Evolutionary conservation across 2,113 vertebrate species (phyloP).

Genomic region (Cavia aperea): DNA sequence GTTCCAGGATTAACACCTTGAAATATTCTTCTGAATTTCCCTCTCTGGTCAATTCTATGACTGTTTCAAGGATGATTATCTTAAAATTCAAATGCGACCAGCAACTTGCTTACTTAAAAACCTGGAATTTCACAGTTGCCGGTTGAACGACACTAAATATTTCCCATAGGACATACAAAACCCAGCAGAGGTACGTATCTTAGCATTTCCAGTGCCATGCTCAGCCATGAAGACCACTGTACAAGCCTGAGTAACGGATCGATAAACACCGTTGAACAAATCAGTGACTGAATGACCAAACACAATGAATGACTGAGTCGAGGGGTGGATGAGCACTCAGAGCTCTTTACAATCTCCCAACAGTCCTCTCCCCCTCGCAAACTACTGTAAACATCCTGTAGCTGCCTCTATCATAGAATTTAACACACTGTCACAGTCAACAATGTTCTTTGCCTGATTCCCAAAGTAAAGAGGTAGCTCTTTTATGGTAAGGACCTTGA

Average conservation of each 20-base stretch:
- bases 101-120: conserved; percentile 18
- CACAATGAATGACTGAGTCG: not conserved
- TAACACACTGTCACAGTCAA: not conserved
- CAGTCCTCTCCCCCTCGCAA: not conserved
- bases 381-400: not conserved
- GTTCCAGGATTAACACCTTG: not conserved
- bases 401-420: not conserved
- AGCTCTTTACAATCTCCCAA: not conserved
- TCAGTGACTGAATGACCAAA: not conserved
- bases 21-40: not conserved
- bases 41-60: not conserved
- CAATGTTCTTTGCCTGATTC: not conserved
- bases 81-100: conserved; percentile 7
- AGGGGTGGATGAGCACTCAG: not conserved
- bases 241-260: not conserved
- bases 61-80: not conserved
- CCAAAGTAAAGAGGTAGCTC: not conserved
- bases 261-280: conserved; percentile 14
- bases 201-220: not conserved
- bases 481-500: not conserved
- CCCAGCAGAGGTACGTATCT: not conserved
- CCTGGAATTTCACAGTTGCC: not conserved
- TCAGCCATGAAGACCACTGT: not conserved
- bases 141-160: not conserved
- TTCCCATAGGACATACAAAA: not conserved